Evolutionary conservation across 2,113 vertebrate species (phyloP).

Genomic region (Cromileptes altivelis): DNA sequence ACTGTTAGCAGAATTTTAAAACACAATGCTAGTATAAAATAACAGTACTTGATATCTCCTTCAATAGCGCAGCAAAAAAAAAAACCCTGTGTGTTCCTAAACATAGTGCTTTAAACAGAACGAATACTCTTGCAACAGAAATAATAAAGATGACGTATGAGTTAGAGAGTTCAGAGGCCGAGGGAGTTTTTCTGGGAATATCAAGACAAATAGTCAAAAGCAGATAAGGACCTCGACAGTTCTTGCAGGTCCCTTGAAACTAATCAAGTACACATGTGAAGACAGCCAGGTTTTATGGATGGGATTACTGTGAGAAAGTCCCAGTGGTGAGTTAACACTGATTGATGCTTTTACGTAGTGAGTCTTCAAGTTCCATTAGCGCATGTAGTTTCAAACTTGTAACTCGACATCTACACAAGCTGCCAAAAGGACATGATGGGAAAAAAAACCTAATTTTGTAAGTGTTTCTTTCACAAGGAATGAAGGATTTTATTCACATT

Average conservation of each 20-base stretch:
- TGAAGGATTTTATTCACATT: not conserved
- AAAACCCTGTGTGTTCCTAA: not conserved
- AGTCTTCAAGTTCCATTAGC: not conserved
- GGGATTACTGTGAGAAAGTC: conserved; percentile 11
- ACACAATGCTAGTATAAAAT: too few relatives aligned
- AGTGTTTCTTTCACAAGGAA: not conserved
- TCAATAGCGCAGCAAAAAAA: too few relatives aligned
- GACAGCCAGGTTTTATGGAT: not conserved
- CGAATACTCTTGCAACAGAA: not conserved
- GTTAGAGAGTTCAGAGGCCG: not conserved
- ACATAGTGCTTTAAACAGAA: not conserved
- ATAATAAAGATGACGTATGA: not conserved
- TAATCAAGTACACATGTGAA: conserved; percentile 21
- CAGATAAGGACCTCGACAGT: conserved; percentile 12
- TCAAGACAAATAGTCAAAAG: conserved; percentile 10
- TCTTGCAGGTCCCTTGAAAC: not conserved
- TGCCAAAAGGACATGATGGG: not conserved
- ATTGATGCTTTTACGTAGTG: not conserved
- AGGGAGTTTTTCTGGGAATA: not conserved
- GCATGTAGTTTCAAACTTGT: not conserved
- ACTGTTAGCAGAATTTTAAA: too few relatives aligned
- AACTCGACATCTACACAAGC: not conserved
- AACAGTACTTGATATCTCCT: too few relatives aligned
- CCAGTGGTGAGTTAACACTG: not conserved
- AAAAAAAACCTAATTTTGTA: too few relatives aligned